phyloP scores from a whole-genome alignment of 2,113 vertebrate genomes.

The Gobio gobio region DNA sequence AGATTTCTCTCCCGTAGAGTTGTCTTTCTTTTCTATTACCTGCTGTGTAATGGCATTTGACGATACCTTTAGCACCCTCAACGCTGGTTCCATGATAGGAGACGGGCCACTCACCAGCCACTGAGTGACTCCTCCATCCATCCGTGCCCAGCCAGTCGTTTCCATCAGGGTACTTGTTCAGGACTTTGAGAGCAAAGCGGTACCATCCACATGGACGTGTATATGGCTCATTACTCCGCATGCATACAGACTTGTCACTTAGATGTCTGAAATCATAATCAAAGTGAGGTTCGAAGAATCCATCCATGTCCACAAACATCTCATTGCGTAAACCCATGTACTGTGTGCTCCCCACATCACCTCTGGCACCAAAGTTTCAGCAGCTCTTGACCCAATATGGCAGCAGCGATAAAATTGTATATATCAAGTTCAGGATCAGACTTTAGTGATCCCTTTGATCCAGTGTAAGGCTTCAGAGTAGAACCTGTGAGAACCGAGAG shows the following conservation, averaged over 20 bases:
- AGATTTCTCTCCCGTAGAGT: conserved; percentile 61
- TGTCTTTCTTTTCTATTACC: fast-evolving
- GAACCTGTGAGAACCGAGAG: conserved; percentile 15
- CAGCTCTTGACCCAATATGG: no score
- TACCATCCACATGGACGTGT: conserved; percentile 69
- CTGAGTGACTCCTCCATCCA: neutral
- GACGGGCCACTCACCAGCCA: conserved; percentile 69
- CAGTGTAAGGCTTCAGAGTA: conserved; percentile 12
- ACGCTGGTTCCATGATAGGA: conserved; percentile 67
- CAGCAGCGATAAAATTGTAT: neutral
- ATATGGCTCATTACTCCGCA: conserved; percentile 67
- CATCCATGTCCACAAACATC: conserved; percentile 45
- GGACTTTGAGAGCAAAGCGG: conserved; percentile 64
- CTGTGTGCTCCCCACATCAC: no score
- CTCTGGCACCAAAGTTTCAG: no score
- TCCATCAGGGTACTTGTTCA: conserved; percentile 57
- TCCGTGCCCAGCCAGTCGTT: conserved; percentile 66
- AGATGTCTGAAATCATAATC: conserved; percentile 49
- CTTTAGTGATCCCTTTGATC: no score
- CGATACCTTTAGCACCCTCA: conserved; percentile 65
- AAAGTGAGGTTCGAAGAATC: conserved; percentile 44
- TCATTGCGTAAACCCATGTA: neutral
- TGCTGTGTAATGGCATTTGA: conserved; percentile 26
- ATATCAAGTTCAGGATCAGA: conserved; percentile 19
- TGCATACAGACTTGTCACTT: neutral